Conservation (phyloP, 2,888 invertebrate species). For the Scotopteryx bipunctaria region DNA sequence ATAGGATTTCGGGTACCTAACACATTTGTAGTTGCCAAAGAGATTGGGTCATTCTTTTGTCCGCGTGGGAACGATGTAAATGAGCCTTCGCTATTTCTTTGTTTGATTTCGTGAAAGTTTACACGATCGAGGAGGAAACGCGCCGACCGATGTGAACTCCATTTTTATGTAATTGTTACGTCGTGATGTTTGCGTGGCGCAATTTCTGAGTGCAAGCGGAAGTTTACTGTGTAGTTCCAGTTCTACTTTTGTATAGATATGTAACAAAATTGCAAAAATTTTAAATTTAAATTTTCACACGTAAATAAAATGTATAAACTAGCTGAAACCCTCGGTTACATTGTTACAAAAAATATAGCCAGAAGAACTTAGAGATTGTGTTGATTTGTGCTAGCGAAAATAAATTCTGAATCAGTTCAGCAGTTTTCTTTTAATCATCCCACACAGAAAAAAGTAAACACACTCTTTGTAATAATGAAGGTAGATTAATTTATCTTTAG, state of each 20-base stretch:
- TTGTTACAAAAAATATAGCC: too few relatives aligned
- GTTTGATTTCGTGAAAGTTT: constrained; percentile 84
- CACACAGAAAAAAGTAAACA: too few relatives aligned
- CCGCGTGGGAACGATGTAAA: constrained; percentile 82
- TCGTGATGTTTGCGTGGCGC: constrained; percentile 57
- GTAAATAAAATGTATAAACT: too few relatives aligned
- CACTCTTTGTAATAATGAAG: too few relatives aligned
- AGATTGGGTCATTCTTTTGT: constrained; percentile 81
- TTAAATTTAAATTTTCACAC: too few relatives aligned
- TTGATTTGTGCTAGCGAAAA: too few relatives aligned
- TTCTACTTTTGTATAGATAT: neutral
- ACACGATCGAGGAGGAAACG: constrained; percentile 82
- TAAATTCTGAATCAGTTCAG: too few relatives aligned
- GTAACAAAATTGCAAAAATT: too few relatives aligned
- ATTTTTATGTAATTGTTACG: constrained; percentile 84
- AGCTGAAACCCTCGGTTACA: too few relatives aligned
- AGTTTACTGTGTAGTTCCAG: neutral
- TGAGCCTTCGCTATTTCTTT: constrained; percentile 82
- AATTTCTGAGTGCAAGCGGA: constrained; percentile 48
- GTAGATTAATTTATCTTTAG: too few relatives aligned
- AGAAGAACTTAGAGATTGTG: too few relatives aligned
- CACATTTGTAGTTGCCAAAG: constrained; percentile 78
- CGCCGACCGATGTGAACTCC: constrained; percentile 79
- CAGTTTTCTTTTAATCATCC: too few relatives aligned
- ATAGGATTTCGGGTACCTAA: constrained; percentile 75